These are phyloP conservation scores for Pipistrellus kuhlii DNA, from an alignment of 2,797 vertebrate genomes.

Conservation along the genomic window DNA sequence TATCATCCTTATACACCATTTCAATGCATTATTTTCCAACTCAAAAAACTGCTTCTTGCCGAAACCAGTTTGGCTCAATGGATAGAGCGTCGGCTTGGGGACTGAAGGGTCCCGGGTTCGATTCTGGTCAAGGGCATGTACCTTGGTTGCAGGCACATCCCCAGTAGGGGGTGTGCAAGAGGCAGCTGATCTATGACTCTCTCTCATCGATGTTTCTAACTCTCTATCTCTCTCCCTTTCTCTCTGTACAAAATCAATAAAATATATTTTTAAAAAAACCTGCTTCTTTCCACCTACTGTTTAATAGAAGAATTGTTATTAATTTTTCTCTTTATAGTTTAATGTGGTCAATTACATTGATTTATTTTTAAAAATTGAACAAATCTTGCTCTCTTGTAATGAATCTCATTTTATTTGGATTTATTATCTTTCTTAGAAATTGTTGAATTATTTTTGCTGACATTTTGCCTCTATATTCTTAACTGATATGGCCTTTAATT, in stretches of 20 bases:
- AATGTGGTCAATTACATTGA: background rate
- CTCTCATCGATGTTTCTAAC: too few relatives aligned
- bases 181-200: too few relatives aligned
- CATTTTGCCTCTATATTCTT: background rate
- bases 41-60: background rate
- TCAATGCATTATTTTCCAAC: background rate
- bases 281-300: background rate
- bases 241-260: too few relatives aligned
- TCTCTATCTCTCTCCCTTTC: too few relatives aligned
- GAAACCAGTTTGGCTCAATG: too few relatives aligned
- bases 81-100: too few relatives aligned
- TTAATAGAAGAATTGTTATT: background rate
- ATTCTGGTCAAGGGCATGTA: too few relatives aligned
- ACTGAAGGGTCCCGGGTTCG: too few relatives aligned
- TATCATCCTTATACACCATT: background rate
- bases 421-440: background rate
- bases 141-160: too few relatives aligned
- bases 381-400: background rate
- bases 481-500: background rate
- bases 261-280: too few relatives aligned
- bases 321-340: conserved; percentile 23
- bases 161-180: too few relatives aligned
- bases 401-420: background rate
- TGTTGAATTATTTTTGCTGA: background rate
- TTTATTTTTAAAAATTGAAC: background rate